Conservation (phyloP, 2,113 vertebrate genomes). For the Seriola quinqueradiata region DNA sequence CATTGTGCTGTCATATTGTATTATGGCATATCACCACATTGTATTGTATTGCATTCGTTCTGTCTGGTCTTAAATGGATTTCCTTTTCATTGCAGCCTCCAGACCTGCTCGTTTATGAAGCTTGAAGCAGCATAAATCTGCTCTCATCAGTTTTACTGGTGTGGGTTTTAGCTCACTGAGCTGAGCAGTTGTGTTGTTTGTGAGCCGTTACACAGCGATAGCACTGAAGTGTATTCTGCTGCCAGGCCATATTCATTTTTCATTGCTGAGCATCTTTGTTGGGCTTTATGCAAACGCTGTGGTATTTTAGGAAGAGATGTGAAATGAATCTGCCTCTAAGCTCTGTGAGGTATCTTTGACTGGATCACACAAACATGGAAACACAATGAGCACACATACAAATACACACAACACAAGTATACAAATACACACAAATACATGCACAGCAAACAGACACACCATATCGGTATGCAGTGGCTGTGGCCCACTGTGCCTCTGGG, state of each 20-base stretch:
- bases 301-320: constrained; percentile 40
- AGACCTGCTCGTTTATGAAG: constrained; percentile 1
- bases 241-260: constrained; percentile 36
- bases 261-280: constrained; percentile 36
- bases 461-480: constrained; percentile 36
- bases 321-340: constrained; percentile 53
- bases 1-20: neutral
- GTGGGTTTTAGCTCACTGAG: constrained; percentile 17
- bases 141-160: constrained; percentile 46
- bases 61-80: constrained; percentile 11
- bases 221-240: constrained; percentile 28
- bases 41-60: neutral
- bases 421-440: constrained; percentile 23
- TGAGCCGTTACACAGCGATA: constrained; percentile 21
- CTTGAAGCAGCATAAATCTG: constrained; percentile 15
- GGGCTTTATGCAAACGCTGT: constrained; percentile 30
- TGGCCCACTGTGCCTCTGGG: constrained; percentile 20
- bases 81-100: constrained; percentile 3
- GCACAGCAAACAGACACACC: constrained; percentile 22
- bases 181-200: constrained; percentile 30
- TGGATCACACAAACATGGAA: constrained; percentile 21
- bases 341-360: constrained; percentile 32
- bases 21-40: neutral
- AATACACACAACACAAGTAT: constrained; percentile 15
- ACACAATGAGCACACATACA: constrained; percentile 3